Percentiles rank a stretch among this genome's conserved stretches.
These are phyloP conservation scores for Phylloscopus trochiloides DNA, from an alignment of 2,113 vertebrate species.

Conservation along the genomic window DNA sequence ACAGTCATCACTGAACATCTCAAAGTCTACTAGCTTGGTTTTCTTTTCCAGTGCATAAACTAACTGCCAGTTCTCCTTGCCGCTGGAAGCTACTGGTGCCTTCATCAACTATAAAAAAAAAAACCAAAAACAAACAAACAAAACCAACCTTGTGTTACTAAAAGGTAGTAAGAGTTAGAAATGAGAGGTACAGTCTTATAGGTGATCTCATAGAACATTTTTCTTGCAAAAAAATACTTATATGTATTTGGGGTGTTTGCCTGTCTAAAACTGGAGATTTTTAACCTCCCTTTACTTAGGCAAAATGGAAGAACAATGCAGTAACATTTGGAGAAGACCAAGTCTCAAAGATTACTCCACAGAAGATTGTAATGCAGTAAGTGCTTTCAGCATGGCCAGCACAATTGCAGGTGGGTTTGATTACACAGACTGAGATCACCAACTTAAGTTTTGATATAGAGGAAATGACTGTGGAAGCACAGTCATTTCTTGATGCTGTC, in stretches of 20 bases:
- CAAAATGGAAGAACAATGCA: background rate
- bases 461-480: background rate
- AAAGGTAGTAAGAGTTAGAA: background rate
- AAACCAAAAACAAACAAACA: background rate
- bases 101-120: conserved; percentile 80
- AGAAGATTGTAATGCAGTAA: background rate
- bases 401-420: background rate
- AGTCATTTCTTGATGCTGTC: background rate
- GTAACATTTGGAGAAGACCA: background rate
- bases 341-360: background rate
- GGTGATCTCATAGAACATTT: background rate
- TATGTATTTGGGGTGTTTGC: background rate
- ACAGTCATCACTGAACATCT: conserved; percentile 85
- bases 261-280: background rate
- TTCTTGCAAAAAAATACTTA: background rate
- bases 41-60: conserved; percentile 77
- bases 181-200: background rate
- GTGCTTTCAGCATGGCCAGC: background rate
- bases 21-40: conserved; percentile 86
- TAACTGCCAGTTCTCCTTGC: conserved; percentile 81
- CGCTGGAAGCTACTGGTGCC: conserved; percentile 73
- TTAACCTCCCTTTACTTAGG: background rate
- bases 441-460: background rate
- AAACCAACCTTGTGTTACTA: background rate
- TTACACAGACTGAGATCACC: background rate